These are phyloP conservation scores for Drosophila jambulina DNA, from an alignment of 1,140 invertebrate species.

Conservation along the genomic window DNA sequence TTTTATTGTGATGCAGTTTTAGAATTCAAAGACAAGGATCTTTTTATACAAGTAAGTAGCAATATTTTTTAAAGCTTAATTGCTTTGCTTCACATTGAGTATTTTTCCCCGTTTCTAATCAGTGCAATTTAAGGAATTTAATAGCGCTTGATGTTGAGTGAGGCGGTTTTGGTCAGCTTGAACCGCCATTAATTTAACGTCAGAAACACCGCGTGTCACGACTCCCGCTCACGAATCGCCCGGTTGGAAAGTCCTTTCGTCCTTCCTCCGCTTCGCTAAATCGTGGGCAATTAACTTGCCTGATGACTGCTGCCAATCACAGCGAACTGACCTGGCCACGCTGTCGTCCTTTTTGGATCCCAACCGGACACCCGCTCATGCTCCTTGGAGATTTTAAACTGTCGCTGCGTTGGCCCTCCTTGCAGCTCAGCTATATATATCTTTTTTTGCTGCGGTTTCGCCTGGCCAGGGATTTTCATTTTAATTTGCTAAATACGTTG, in stretches of 20 bases:
- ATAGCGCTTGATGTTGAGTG: background rate
- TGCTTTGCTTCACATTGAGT: background rate
- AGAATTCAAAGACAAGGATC: background rate
- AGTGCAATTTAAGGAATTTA: slow-evolving; percentile 13
- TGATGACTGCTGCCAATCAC: slow-evolving; percentile 82
- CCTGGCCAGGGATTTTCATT: slow-evolving; percentile 61
- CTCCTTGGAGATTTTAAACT: slow-evolving; percentile 49
- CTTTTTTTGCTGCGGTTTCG: slow-evolving; percentile 45
- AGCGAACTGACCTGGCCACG: slow-evolving; percentile 55
- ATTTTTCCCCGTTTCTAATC: background rate
- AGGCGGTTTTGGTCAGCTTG: slow-evolving; percentile 20
- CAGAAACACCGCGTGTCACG: slow-evolving; percentile 42
- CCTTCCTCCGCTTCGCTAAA: slow-evolving; percentile 60
- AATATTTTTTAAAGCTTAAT: background rate
- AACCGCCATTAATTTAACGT: slow-evolving; percentile 42
- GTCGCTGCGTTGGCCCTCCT: slow-evolving; percentile 17
- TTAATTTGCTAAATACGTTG: slow-evolving; percentile 77
- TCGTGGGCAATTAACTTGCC: slow-evolving; percentile 80
- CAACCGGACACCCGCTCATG: background rate
- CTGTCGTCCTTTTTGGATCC: slow-evolving; percentile 28
- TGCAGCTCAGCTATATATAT: slow-evolving; percentile 21
- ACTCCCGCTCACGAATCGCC: slow-evolving; percentile 7
- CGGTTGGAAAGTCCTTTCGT: slow-evolving; percentile 7
- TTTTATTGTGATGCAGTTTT: background rate
- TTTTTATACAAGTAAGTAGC: background rate